Evolutionary conservation across 2,888 invertebrate genomes (phyloP).

Genomic region (Luperina testacea): DNA sequence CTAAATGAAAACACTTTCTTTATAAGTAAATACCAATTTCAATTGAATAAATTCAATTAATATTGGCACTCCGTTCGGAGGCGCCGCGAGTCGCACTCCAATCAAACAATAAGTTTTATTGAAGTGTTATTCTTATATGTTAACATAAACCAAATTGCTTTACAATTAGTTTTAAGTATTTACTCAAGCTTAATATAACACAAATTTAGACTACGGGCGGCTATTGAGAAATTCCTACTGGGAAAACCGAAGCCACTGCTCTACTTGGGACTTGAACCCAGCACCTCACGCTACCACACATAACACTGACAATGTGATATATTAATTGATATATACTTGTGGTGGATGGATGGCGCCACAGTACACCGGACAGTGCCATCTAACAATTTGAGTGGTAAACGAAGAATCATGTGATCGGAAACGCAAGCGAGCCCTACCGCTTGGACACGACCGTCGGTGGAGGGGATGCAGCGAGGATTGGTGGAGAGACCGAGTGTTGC

Average conservation of each 20-base stretch:
- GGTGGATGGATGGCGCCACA: too few relatives aligned
- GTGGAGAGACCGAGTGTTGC: not conserved
- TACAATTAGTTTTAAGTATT: slow-evolving; percentile 13
- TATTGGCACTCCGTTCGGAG: slow-evolving; percentile 17
- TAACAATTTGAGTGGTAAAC: too few relatives aligned
- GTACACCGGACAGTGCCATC: too few relatives aligned
- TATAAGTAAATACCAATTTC: slow-evolving; percentile 24
- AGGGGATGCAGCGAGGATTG: not conserved
- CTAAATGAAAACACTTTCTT: slow-evolving; percentile 17
- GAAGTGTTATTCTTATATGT: slow-evolving; percentile 15
- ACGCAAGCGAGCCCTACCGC: not conserved
- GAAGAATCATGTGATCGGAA: too few relatives aligned
- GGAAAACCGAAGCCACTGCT: not conserved
- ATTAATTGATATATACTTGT: too few relatives aligned
- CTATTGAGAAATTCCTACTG: not conserved
- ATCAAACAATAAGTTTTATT: slow-evolving; percentile 39
- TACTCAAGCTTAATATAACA: not conserved
- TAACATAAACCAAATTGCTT: slow-evolving; percentile 1
- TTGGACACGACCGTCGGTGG: not conserved
- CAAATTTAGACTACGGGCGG: too few relatives aligned
- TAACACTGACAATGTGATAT: too few relatives aligned
- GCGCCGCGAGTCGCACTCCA: not conserved
- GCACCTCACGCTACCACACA: not conserved
- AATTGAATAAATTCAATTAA: slow-evolving; percentile 45
- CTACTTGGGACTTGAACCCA: not conserved